These are phyloP conservation scores for Tipula vernalis DNA, from an alignment of 2,888 invertebrate genomes.

Conservation along the genomic window DNA sequence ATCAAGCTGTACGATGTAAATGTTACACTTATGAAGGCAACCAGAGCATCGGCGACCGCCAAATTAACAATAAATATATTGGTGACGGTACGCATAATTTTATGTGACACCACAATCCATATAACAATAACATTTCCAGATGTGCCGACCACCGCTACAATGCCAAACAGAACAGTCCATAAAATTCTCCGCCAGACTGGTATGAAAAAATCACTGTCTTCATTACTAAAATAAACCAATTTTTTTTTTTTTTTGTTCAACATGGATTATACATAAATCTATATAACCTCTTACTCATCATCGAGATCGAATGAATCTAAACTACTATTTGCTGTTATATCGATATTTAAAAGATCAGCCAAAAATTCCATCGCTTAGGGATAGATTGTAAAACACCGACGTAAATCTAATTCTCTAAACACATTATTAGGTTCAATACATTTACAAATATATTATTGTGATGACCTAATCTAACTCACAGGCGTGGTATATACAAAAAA, in stretches of 20 bases:
- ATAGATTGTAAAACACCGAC: too few relatives aligned
- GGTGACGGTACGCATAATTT: not conserved
- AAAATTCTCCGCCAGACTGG: slow-evolving; percentile 85
- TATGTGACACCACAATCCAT: not conserved
- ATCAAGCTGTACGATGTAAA: not conserved
- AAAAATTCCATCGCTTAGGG: not conserved
- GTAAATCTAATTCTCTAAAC: too few relatives aligned
- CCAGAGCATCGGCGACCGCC: not conserved
- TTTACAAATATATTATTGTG: not conserved
- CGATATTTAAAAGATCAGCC: not conserved
- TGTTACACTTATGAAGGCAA: not conserved
- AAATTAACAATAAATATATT: not conserved
- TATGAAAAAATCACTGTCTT: slow-evolving; percentile 24
- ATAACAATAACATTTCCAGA: not conserved
- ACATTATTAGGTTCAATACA: not conserved
- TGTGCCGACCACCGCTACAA: slow-evolving; percentile 88
- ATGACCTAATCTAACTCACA: not conserved
- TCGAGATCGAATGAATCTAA: not conserved
- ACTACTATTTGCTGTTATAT: not conserved
- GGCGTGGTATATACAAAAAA: too few relatives aligned
- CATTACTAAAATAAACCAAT: not conserved
- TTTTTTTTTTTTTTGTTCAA: too few relatives aligned
- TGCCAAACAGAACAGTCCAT: slow-evolving; percentile 75
- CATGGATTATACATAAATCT: too few relatives aligned
- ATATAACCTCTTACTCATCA: not conserved